These are phyloP conservation scores for Disparrhopalites patrizii DNA, from an alignment of 2,888 invertebrate genomes.

Conservation along the genomic window DNA sequence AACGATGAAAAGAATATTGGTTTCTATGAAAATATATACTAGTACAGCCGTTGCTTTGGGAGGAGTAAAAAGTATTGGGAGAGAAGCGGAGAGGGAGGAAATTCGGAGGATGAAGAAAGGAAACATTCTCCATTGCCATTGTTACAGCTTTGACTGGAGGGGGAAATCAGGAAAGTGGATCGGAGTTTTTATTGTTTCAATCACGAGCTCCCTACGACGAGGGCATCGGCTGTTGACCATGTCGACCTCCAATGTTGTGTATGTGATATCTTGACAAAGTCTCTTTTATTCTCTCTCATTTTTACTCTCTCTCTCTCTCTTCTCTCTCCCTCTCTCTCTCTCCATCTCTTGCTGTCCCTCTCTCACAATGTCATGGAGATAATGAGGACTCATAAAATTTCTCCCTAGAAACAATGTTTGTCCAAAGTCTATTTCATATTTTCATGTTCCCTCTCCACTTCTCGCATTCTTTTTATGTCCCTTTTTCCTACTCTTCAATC, in stretches of 20 bases:
- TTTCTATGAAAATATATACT: not conserved
- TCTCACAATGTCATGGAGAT: no score
- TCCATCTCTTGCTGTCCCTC: no score
- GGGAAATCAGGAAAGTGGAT: not conserved
- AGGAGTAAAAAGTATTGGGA: not conserved
- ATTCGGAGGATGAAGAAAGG: not conserved
- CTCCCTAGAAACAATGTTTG: no score
- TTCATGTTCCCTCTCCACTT: no score
- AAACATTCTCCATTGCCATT: no score
- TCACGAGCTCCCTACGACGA: conserved; percentile 41
- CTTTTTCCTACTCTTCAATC: no score
- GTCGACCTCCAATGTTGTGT: conserved; percentile 33
- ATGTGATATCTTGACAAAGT: no score
- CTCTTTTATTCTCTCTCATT: not conserved
- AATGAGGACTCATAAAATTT: no score
- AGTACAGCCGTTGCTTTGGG: not conserved
- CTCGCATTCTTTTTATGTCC: no score
- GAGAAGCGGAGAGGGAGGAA: not conserved
- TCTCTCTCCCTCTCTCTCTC: no score
- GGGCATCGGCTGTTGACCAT: conserved; percentile 37
- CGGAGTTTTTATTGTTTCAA: conserved; percentile 47
- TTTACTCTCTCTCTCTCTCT: not conserved
- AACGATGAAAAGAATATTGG: not conserved
- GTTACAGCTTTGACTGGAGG: no score
- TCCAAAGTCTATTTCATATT: no score